These are phyloP conservation scores for Rhinatrema bivittatum DNA, from an alignment of 2,797 vertebrate genomes.

Conservation along the genomic window DNA sequence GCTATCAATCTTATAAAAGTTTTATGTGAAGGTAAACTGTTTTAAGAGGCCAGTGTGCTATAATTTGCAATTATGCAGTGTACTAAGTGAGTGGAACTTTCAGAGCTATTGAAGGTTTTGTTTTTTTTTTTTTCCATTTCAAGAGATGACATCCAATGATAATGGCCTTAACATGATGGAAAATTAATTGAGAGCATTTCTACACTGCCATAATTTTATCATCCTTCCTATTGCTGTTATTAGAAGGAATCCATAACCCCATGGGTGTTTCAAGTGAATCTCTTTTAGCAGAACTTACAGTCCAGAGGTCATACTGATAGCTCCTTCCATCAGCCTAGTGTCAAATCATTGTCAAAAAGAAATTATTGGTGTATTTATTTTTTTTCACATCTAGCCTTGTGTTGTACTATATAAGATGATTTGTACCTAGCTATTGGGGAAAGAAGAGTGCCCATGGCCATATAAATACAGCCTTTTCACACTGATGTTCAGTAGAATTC, in stretches of 20 bases:
- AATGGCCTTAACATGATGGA: constrained; percentile 55
- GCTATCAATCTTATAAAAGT: constrained; percentile 31
- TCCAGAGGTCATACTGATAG: constrained; percentile 44
- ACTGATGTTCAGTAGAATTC: constrained; percentile 29
- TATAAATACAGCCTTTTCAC: constrained; percentile 23
- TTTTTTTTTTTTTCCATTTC: constrained; percentile 32
- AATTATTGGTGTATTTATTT: constrained; percentile 45
- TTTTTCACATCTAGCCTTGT: constrained; percentile 33
- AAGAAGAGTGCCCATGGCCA: constrained; percentile 25
- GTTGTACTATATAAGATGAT: constrained; percentile 34
- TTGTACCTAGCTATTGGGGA: constrained; percentile 34
- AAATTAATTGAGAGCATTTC: constrained; percentile 65
- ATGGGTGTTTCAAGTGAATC: constrained; percentile 47
- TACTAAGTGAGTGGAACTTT: constrained; percentile 34
- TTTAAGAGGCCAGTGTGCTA: constrained; percentile 12
- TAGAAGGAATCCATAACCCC: constrained; percentile 55
- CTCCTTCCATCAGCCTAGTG: constrained; percentile 51
- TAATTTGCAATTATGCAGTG: constrained; percentile 19
- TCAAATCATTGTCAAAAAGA: constrained; percentile 54
- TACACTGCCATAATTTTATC: constrained; percentile 47
- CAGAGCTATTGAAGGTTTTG: constrained; percentile 23
- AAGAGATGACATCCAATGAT: constrained; percentile 51
- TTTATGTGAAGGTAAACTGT: constrained; percentile 32
- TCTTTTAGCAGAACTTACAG: constrained; percentile 42
- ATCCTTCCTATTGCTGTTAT: constrained; percentile 47